phyloP scores from a whole-genome alignment of 1,140 invertebrate species.

The Trachymyrmex cornetzi region DNA sequence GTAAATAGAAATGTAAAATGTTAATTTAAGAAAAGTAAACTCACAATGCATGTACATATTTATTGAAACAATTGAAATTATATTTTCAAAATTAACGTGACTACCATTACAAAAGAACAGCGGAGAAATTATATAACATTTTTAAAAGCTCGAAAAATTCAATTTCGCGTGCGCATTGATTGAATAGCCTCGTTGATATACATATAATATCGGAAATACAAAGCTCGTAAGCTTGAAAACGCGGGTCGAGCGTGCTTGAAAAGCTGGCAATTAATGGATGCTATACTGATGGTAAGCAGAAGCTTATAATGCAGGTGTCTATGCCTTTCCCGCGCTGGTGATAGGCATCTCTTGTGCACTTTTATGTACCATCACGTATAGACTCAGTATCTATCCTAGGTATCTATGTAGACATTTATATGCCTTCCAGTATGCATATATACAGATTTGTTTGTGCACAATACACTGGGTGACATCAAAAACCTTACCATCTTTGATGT shows the following conservation, averaged over 20 bases:
- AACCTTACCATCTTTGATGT: conserved; percentile 7
- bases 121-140: conserved; percentile 4
- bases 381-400: conserved; percentile 75
- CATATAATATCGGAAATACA: conserved; percentile 79
- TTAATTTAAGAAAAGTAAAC: background rate
- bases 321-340: conserved; percentile 80
- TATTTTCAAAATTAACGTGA: background rate
- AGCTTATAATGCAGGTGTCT: conserved; percentile 82
- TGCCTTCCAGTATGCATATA: conserved; percentile 34
- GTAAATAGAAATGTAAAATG: background rate
- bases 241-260: conserved; percentile 78
- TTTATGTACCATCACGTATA: conserved; percentile 81
- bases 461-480: conserved; percentile 66
- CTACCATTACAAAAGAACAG: background rate
- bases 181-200: conserved; percentile 73
- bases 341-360: conserved; percentile 86
- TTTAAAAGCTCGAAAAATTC: conserved; percentile 59
- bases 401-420: conserved; percentile 78
- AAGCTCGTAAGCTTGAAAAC: conserved; percentile 80
- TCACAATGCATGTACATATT: background rate
- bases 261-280: conserved; percentile 84
- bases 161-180: conserved; percentile 67
- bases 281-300: conserved; percentile 77
- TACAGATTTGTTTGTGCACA: conserved; percentile 52
- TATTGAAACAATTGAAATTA: conserved; percentile 19